phyloP scores from a whole-genome alignment of 2,888 invertebrate species.

The Kuschelorhynchus macadamiae region DNA sequence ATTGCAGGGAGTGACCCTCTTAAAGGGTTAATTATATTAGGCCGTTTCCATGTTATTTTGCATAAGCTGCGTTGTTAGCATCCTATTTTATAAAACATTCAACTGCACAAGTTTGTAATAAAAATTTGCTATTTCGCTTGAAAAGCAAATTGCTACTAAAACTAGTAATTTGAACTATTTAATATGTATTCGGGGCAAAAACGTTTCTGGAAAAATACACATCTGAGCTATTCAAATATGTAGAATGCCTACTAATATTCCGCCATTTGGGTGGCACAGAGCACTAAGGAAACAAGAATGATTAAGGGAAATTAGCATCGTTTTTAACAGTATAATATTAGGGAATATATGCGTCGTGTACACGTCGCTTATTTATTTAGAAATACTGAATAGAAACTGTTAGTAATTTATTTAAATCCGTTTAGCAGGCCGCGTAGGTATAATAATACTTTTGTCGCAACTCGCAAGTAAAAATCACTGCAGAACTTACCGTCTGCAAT shows the following conservation, averaged over 20 bases:
- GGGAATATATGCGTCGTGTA: no score
- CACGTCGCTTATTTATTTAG: no score
- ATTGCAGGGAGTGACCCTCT: slow-evolving; percentile 44
- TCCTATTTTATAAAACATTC: slow-evolving; percentile 38
- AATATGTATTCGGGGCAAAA: slow-evolving; percentile 32
- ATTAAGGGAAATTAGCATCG: no score
- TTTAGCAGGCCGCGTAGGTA: no score
- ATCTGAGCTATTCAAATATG: slow-evolving; percentile 6
- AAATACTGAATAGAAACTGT: no score
- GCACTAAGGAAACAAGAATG: not conserved
- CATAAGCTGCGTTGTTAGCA: slow-evolving; percentile 33
- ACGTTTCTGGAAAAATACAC: slow-evolving; percentile 24
- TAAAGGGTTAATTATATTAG: slow-evolving; percentile 42
- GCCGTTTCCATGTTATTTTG: slow-evolving; percentile 39
- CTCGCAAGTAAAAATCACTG: no score
- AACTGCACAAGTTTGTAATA: slow-evolving; percentile 34
- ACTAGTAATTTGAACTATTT: slow-evolving; percentile 36
- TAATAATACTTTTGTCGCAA: no score
- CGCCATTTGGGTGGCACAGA: not conserved
- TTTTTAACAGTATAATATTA: no score
- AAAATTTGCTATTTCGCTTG: slow-evolving; percentile 33
- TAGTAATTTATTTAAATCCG: no score
- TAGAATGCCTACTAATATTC: slow-evolving; percentile 1
- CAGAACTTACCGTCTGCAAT: no score
- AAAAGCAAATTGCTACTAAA: slow-evolving; percentile 42